A percentile compares a stretch with the other conserved stretches of the same genome.
Conservation (phyloP, 2,797 vertebrate species). For the Scolopax bukidnonensis region DNA sequence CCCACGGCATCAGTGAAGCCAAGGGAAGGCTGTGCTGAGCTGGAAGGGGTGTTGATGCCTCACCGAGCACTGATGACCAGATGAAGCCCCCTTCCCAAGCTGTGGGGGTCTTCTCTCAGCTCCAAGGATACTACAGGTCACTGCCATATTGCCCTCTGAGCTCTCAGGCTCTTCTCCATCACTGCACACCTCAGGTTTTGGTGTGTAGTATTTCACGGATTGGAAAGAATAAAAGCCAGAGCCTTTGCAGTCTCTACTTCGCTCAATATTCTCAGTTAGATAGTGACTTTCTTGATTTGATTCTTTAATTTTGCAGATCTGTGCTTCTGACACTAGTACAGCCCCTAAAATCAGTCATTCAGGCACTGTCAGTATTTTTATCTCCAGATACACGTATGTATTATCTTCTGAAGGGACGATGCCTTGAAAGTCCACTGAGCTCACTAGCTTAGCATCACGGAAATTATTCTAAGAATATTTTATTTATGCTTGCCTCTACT, state of each 20-base stretch:
- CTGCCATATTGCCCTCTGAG: background rate
- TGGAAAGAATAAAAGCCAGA: background rate
- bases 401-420: background rate
- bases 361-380: background rate
- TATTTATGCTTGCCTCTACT: background rate
- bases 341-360: background rate
- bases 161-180: background rate
- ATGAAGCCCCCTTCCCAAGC: background rate
- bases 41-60: rapidly evolving
- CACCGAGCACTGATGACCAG: background rate
- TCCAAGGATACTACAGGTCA: background rate
- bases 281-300: background rate
- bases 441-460: background rate
- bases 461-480: slow-evolving; percentile 6
- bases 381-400: background rate
- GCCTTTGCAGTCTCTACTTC: background rate
- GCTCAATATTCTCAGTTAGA: background rate
- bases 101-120: background rate
- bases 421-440: background rate
- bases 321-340: background rate
- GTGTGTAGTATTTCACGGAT: background rate
- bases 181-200: rapidly evolving
- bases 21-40: background rate
- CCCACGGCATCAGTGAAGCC: rapidly evolving
- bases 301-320: background rate